These are phyloP conservation scores for Rhyacophila evoluta DNA, from an alignment of 2,888 invertebrate genomes.

Conservation along the genomic window DNA sequence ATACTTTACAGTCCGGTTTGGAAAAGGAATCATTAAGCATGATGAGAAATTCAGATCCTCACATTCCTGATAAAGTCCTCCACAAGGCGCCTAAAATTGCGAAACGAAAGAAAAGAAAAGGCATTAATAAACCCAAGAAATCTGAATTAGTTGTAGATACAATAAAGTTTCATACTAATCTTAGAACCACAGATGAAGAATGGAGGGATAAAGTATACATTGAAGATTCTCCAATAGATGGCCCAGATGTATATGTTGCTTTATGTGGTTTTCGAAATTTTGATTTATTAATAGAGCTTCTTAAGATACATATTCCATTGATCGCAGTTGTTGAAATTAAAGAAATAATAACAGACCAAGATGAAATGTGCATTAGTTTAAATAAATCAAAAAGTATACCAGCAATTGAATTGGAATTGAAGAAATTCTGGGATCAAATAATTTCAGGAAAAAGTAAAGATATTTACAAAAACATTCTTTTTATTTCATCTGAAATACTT, in stretches of 20 bases:
- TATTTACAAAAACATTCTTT: constrained; percentile 64
- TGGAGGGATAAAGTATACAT: constrained; percentile 69
- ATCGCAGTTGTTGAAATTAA: constrained; percentile 37
- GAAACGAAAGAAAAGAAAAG: too few relatives aligned
- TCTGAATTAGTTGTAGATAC: too few relatives aligned
- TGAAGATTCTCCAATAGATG: constrained; percentile 69
- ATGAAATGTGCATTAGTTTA: neutral
- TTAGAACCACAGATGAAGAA: constrained; percentile 69
- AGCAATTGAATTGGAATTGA: constrained; percentile 27
- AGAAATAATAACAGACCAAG: neutral
- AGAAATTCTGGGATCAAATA: constrained; percentile 36
- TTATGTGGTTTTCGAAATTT: constrained; percentile 65
- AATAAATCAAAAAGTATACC: neutral
- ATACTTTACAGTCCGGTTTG: constrained; percentile 64
- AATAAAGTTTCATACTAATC: constrained; percentile 67
- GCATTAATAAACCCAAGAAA: too few relatives aligned
- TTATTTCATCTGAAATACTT: constrained; percentile 64
- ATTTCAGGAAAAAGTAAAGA: constrained; percentile 57
- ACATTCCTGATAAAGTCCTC: neutral
- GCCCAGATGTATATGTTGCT: constrained; percentile 70
- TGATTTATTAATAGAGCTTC: constrained; percentile 26
- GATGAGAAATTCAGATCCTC: constrained; percentile 56
- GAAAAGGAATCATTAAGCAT: constrained; percentile 63
- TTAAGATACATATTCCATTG: constrained; percentile 34
- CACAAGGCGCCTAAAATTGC: neutral